Evolutionary conservation across 2,797 vertebrate species (phyloP), one percentile per base, ranked within the genome.

Genomic region (Vespertilio murinus): DNA sequence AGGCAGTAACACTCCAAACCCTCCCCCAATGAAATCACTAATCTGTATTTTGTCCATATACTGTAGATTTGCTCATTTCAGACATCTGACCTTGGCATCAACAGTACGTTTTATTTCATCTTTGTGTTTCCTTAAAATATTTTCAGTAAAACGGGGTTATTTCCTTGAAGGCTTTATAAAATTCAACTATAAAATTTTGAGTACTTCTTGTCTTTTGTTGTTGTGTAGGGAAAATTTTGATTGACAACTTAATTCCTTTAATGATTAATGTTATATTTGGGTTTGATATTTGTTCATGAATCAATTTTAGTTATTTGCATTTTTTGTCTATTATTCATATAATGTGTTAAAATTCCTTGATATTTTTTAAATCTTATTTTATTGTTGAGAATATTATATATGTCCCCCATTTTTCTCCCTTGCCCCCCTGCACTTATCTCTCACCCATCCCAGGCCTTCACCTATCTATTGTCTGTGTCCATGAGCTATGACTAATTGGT

Each of bases 261-360:
- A 77, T 94, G 64, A n/a, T 61, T 69, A 69, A n/a, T 78, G 79
- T 6, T 52, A 2, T 40, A 38, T 77, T 69, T 88, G 17, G 35
- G 8, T 90, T 70, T 88, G 67, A 42, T 82, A 77, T 75, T 91
- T 86, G 28, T 83, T 70, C 18, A 18, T 78, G 74, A 85, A 83
- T 88, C 9, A 85, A 9, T 90, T 86, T 64, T 90, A 78, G 67
- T 82, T 38, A 94, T 38, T 82, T 42, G 2, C n/a, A 54, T 61
- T 74, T 75, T 90, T 71, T 81, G 3, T 22, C 40, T 69, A 25
- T 42, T 83, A 69, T 49, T 65, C 14, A 61, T 52, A 69, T 70
- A 35, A 65, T 84, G 17, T 78, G 69, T 52, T 49, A 28, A 70
- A 64, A 30, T 70, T 88, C 33, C 77, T 52, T 61, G 17, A 23